These are phyloP conservation scores for Dromius quadrimaculatus DNA, from an alignment of 2,888 invertebrate species.

Conservation along the genomic window DNA sequence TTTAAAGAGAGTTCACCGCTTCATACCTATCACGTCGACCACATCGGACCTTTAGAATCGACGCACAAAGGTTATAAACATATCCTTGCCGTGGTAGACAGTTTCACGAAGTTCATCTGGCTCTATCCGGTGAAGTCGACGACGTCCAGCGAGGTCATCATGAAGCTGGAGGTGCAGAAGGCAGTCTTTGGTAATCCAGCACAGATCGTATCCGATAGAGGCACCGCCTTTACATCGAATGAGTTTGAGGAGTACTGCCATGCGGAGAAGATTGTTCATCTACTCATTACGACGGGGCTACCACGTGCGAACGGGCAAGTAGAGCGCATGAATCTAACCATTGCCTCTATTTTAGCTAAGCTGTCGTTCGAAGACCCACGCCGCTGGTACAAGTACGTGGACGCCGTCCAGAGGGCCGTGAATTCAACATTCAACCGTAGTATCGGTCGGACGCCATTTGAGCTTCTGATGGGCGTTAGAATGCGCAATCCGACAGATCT, in stretches of 20 bases:
- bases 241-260: constrained; percentile 48
- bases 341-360: not conserved
- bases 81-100: constrained; percentile 45
- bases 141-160: constrained; percentile 42
- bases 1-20: not conserved
- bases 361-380: not conserved
- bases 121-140: constrained; percentile 51
- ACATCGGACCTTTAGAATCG: not conserved
- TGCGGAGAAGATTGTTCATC: constrained; percentile 43
- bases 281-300: constrained; percentile 43
- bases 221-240: no score
- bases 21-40: not conserved
- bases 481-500: constrained; percentile 33
- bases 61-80: constrained; percentile 43
- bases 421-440: constrained; percentile 22
- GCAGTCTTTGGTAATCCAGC: constrained; percentile 51
- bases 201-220: constrained; percentile 47
- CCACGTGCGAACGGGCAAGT: constrained; percentile 42
- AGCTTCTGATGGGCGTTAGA: constrained; percentile 48
- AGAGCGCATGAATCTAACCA: not conserved
- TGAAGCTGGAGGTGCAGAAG: constrained; percentile 42
- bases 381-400: not conserved
- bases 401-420: not conserved
- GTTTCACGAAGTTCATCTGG: constrained; percentile 52
- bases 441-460: constrained; percentile 49